Evolutionary conservation across 2,888 invertebrate species (phyloP).

Genomic region (Galeruca laticollis): DNA sequence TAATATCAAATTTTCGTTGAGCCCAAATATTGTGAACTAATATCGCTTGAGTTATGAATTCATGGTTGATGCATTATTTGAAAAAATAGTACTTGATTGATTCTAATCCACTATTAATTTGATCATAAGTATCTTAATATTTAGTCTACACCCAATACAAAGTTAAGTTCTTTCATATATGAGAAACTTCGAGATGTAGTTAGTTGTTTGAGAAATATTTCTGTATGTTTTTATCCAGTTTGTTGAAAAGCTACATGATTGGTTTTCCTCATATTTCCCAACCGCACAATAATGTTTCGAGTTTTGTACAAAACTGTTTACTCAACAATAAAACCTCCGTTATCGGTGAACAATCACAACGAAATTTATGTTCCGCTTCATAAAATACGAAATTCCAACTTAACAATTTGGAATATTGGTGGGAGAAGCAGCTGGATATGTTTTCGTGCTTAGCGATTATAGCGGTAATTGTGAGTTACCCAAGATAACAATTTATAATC

Average conservation of each 20-base stretch:
- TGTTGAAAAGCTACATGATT: neutral
- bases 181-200: neutral
- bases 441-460: conserved; percentile 29
- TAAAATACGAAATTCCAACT: conserved; percentile 16
- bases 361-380: conserved; percentile 7
- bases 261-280: neutral
- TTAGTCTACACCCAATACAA: too few species aligned
- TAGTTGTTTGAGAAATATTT: neutral
- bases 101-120: too few species aligned
- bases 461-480: conserved; percentile 23
- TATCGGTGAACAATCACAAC: conserved; percentile 1
- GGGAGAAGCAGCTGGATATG: conserved; percentile 21
- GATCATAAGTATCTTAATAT: too few species aligned
- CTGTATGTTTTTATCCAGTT: neutral
- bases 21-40: too few species aligned
- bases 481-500: conserved; percentile 38
- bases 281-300: neutral
- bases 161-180: too few species aligned
- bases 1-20: too few species aligned
- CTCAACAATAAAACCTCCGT: neutral
- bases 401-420: conserved; percentile 21
- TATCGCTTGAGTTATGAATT: too few species aligned
- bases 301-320: neutral
- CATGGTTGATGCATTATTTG: too few species aligned
- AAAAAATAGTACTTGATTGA: too few species aligned